phyloP scores from a whole-genome alignment of 2,888 invertebrate genomes.

The Drosophila neonasuta region DNA sequence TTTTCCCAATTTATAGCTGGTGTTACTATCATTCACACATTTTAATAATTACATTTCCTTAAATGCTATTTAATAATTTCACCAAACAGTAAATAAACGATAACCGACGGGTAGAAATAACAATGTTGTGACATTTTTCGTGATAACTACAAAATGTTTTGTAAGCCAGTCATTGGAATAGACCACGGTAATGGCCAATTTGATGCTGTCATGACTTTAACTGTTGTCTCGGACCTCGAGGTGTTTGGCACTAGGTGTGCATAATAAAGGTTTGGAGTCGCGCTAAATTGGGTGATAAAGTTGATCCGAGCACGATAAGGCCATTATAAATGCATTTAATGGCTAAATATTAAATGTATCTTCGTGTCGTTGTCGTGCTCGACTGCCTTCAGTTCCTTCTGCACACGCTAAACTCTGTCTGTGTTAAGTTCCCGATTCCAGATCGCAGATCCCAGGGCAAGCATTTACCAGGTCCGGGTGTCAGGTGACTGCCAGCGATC shows the following conservation, averaged over 20 bases:
- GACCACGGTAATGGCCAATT: background rate
- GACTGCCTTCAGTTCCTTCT: constrained; percentile 30
- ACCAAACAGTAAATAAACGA: too few species aligned
- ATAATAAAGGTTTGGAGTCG: constrained; percentile 68
- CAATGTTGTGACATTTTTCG: constrained; percentile 1
- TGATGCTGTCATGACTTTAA: constrained; percentile 16
- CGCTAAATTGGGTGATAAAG: constrained; percentile 76
- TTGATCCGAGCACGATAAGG: constrained; percentile 79
- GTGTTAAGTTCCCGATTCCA: constrained; percentile 22
- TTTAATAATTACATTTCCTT: too few species aligned
- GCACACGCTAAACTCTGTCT: constrained; percentile 29
- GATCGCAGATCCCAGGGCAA: constrained; percentile 11
- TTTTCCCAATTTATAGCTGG: too few species aligned
- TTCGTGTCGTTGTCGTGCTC: constrained; percentile 64
- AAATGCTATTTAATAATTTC: too few species aligned
- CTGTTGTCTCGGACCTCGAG: constrained; percentile 11
- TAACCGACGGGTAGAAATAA: background rate
- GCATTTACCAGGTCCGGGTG: constrained; percentile 23
- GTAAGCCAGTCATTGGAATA: background rate
- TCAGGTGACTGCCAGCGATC: constrained; percentile 51
- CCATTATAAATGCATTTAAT: constrained; percentile 80
- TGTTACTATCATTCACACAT: too few species aligned
- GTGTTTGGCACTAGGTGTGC: constrained; percentile 45
- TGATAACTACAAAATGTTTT: constrained; percentile 17
- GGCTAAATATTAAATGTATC: constrained; percentile 74